Evolutionary conservation across 2,888 invertebrate genomes (phyloP).

Genomic region (Plagiodera versicolora): DNA sequence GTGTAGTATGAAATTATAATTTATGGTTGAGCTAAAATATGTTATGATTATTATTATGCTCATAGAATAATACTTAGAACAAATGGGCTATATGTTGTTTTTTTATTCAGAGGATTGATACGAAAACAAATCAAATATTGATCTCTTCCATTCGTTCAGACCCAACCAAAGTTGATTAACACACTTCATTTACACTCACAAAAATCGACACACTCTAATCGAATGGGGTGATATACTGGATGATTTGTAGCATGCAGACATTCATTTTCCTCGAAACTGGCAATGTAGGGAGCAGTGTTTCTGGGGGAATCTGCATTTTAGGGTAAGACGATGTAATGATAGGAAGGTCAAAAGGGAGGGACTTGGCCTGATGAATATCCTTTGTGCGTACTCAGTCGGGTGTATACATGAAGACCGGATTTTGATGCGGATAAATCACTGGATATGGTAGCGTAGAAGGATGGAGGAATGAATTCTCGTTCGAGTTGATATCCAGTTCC

Average conservation of each 20-base stretch:
- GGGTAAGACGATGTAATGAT: constrained; percentile 33
- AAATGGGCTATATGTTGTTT: too few species aligned
- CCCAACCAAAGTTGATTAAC: too few species aligned
- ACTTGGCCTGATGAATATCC: constrained; percentile 46
- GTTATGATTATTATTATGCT: too few species aligned
- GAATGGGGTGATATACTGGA: too few species aligned
- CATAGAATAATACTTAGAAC: too few species aligned
- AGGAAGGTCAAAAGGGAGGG: constrained; percentile 48
- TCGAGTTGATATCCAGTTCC: constrained; percentile 14
- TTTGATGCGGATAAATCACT: constrained; percentile 42
- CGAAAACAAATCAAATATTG: too few species aligned
- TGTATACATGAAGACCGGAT: constrained; percentile 48
- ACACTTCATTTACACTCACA: too few species aligned
- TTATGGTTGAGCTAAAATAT: too few species aligned
- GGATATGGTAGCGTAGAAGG: constrained; percentile 18
- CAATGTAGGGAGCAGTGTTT: constrained; percentile 19
- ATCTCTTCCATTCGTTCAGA: too few species aligned
- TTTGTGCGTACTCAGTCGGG: constrained; percentile 52
- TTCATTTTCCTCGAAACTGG: constrained; percentile 36
- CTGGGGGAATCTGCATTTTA: constrained; percentile 28
- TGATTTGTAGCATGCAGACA: constrained; percentile 29
- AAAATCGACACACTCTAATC: too few species aligned
- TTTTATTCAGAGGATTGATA: too few species aligned
- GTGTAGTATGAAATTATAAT: too few species aligned
- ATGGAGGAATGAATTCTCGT: constrained; percentile 31